Evolutionary conservation across 2,797 vertebrate species (phyloP), one percentile per base, ranked within the genome.

Genomic region (Sorex maritimensis): DNA sequence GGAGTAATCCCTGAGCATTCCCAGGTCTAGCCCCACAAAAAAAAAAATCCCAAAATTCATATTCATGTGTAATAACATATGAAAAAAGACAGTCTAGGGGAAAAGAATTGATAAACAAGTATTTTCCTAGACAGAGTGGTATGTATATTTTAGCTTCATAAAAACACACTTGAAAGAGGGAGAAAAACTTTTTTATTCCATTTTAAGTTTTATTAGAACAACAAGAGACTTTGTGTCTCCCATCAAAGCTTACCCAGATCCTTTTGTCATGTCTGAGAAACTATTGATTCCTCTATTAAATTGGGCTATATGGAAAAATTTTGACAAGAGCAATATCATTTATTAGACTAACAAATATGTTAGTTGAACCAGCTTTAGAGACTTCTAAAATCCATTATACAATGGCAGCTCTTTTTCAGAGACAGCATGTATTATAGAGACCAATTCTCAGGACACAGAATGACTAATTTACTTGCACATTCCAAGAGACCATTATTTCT

Each of bases 211-310:
- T 95, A 97, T 96, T 96, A 97, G 81, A 97, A 95, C 68, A 95
- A 55, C 52, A 44, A 94, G 89, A 95, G 89, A 81, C 75, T 96
- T 91, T 93, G 95, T 92, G 79, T 81, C 94, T 96, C 94, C 91
- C 94, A 94, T 96, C 96, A 96, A 90, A 95, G 77, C 49, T 86
- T 38, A 78, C 84, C 94, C 81, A 93, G 92, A 78, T 80, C 91
- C 92, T 94, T 97, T 95, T 94, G 95, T 96, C 92, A 95, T 96
- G 92, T 96, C 96, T 93, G 94, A 96, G 94, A 96, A 93, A 93
- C 97, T 96, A 97, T 96, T 97, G 97, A 97, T 97, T 97, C 95
- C 87, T 95, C 97, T 95, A 96, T 97, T 97, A 97, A 97, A 97
- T 95, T 97, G 96, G 93, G 93, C 96, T 96, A 96, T 97, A 96